phyloP scores from a whole-genome alignment of 2,888 invertebrate species.

The Drosophila paranaensis region DNA sequence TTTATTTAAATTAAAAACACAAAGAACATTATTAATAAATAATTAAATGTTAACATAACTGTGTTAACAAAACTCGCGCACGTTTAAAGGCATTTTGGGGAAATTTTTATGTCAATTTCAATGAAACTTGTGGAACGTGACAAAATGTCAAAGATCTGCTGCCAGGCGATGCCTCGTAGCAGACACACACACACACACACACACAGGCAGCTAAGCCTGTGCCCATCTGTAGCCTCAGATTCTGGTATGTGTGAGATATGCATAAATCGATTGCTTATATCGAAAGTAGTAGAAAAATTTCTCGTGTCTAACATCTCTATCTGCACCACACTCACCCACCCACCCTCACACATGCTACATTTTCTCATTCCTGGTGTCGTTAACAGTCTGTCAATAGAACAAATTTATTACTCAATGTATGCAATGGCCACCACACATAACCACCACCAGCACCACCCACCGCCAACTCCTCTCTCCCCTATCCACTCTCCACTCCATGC shows the following conservation, averaged over 20 bases:
- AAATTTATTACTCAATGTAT: slow-evolving; percentile 36
- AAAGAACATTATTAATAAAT: too few species aligned
- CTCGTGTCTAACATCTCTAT: slow-evolving; percentile 53
- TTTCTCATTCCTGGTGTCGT: slow-evolving; percentile 16
- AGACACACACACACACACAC: too few species aligned
- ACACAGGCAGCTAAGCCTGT: background rate
- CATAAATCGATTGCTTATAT: slow-evolving; percentile 67
- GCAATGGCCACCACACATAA: slow-evolving; percentile 1
- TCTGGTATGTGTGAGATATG: slow-evolving; percentile 35
- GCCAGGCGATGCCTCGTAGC: slow-evolving; percentile 8
- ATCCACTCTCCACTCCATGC: background rate
- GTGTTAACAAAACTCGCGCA: too few species aligned
- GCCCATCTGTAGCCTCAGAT: slow-evolving; percentile 2
- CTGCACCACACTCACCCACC: slow-evolving; percentile 2
- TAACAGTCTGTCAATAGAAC: slow-evolving; percentile 52
- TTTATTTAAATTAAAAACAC: too few species aligned
- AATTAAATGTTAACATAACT: too few species aligned
- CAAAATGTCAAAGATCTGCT: slow-evolving; percentile 50
- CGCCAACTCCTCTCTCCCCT: background rate
- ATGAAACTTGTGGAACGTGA: slow-evolving; percentile 67
- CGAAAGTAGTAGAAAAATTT: slow-evolving; percentile 41
- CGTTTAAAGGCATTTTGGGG: slow-evolving; percentile 26
- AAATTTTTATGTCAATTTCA: slow-evolving; percentile 54
- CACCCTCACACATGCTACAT: background rate
- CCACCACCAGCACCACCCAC: background rate